These are phyloP conservation scores for Potamilus streckersoni DNA, from an alignment of 1,140 invertebrate genomes.

Conservation along the genomic window DNA sequence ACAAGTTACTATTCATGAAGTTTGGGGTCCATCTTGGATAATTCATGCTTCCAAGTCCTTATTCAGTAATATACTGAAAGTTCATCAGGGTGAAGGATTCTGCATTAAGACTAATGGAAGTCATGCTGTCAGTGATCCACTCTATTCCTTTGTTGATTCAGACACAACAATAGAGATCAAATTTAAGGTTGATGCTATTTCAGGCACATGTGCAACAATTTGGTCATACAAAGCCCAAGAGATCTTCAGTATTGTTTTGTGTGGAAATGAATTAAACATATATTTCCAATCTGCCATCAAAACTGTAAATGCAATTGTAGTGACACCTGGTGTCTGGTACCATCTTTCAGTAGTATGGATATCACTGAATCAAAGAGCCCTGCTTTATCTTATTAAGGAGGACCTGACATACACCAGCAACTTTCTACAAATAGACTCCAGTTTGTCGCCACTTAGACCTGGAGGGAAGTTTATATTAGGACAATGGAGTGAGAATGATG, in stretches of 20 bases:
- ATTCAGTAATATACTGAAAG: constrained; percentile 1
- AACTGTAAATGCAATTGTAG: neutral
- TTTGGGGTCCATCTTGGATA: constrained; percentile 22
- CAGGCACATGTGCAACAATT: constrained; percentile 22
- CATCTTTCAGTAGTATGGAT: constrained; percentile 35
- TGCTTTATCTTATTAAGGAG: constrained; percentile 22
- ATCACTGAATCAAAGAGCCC: constrained; percentile 5
- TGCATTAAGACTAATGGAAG: constrained; percentile 25
- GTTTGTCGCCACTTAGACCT: constrained; percentile 14
- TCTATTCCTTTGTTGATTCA: constrained; percentile 29
- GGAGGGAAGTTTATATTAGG: constrained; percentile 38
- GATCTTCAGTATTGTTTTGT: too few relatives aligned
- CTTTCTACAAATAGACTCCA: too few relatives aligned
- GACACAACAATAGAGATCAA: constrained; percentile 38
- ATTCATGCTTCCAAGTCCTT: constrained; percentile 16
- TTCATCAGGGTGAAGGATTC: constrained; percentile 24
- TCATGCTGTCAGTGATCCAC: constrained; percentile 12
- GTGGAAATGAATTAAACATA: too few relatives aligned
- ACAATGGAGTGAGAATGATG: too few relatives aligned
- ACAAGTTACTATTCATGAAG: constrained; percentile 13
- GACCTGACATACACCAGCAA: too few relatives aligned
- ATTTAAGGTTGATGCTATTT: constrained; percentile 25
- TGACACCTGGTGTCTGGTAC: constrained; percentile 32
- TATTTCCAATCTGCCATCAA: too few relatives aligned
- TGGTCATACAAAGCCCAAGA: constrained; percentile 30